Evolutionary conservation across 2,113 vertebrate genomes (phyloP).

Genomic region (Lampris incognitus): DNA sequence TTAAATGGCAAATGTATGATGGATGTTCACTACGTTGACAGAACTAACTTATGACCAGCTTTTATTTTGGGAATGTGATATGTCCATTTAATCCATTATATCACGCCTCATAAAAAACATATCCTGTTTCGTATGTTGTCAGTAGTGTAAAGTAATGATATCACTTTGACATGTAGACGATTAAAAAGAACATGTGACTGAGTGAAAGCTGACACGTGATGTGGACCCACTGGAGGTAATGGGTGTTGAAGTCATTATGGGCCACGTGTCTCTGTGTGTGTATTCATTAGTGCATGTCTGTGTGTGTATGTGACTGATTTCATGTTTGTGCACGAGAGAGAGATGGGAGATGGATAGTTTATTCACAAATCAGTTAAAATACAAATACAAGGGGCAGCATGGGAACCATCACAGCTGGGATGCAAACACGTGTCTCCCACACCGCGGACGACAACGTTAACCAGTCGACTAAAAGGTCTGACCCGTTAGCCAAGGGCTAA

Average conservation of each 20-base stretch:
- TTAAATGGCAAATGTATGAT: background rate
- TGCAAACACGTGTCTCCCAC: no score
- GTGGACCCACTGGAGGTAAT: conserved; percentile 1
- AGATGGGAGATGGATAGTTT: no score
- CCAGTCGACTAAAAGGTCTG: no score
- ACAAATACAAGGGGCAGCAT: no score
- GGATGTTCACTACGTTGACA: background rate
- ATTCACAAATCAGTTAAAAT: no score
- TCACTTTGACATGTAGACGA: conserved; percentile 16
- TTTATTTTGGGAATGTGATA: background rate
- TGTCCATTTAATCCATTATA: conserved; percentile 7
- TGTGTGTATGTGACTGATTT: background rate
- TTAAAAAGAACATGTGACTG: background rate
- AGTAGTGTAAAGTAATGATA: background rate
- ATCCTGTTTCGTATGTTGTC: conserved; percentile 3
- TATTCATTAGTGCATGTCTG: background rate
- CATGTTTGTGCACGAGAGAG: background rate
- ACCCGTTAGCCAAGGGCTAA: no score
- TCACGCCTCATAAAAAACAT: conserved; percentile 2
- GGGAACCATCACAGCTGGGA: no score
- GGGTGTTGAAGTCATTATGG: background rate
- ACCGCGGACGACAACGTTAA: no score
- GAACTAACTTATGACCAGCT: background rate
- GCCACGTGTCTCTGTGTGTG: background rate
- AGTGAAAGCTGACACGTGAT: background rate